A percentile compares a stretch with the other conserved stretches of the same genome.
Conservation (phyloP, 1,140 invertebrate species). For the Triops longicaudatus region DNA sequence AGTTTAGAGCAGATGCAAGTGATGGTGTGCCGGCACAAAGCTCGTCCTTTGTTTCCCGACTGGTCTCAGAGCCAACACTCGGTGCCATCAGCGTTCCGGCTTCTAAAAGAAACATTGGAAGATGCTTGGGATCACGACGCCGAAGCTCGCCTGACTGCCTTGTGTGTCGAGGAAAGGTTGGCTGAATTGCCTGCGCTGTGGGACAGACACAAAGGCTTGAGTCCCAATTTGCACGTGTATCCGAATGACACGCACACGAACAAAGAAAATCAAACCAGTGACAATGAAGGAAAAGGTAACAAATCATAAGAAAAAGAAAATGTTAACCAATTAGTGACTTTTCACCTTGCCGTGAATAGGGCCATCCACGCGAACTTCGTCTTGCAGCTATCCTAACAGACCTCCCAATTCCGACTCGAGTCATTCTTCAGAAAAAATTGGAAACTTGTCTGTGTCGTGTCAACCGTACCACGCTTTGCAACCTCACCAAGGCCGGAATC, state of each 20-base stretch:
- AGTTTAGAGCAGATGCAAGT: conserved; percentile 66
- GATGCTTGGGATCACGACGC: conserved; percentile 93
- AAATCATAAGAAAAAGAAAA: not conserved
- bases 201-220: conserved; percentile 42
- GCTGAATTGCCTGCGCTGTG: conserved; percentile 56
- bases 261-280: conserved; percentile 25
- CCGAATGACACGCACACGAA: conserved; percentile 24
- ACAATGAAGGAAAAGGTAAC: not conserved
- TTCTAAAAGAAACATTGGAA: conserved; percentile 78
- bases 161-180: conserved; percentile 80
- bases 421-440: conserved; percentile 16
- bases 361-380: not conserved
- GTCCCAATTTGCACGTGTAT: not conserved
- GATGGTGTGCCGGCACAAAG: conserved; percentile 73
- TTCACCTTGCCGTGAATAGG: not conserved
- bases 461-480: conserved; percentile 47
- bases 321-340: not conserved
- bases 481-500: conserved; percentile 79
- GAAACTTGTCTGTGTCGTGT: conserved; percentile 17
- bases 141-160: conserved; percentile 77
- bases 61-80: conserved; percentile 51
- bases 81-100: conserved; percentile 46
- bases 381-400: not conserved
- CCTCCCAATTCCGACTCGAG: not conserved
- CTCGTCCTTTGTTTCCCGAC: conserved; percentile 64